phyloP scores from a whole-genome alignment of 2,797 vertebrate genomes.

The Microctenopoma steveboyesi region DNA sequence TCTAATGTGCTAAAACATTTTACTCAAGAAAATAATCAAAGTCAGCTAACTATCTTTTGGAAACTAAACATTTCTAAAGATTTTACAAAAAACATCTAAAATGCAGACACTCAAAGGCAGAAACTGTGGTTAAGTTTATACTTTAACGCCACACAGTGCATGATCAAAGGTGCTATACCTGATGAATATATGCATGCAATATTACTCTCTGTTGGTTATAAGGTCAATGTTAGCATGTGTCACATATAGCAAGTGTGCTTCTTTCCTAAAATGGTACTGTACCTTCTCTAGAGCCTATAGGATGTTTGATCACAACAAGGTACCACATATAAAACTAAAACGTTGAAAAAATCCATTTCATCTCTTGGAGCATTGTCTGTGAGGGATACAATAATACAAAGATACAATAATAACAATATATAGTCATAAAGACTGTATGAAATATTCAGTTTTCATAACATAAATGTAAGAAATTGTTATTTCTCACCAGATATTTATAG shows the following conservation, averaged over 20 bases:
- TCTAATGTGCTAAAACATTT: constrained; percentile 38
- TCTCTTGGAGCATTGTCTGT: background rate
- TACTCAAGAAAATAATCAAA: constrained; percentile 9
- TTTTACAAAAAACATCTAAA: background rate
- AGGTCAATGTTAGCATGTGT: background rate
- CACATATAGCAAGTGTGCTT: background rate
- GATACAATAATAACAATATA: background rate
- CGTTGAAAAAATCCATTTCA: background rate
- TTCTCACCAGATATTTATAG: constrained; percentile 9
- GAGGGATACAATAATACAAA: constrained; percentile 4
- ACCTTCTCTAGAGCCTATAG: background rate
- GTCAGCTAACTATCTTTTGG: background rate
- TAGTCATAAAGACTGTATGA: background rate
- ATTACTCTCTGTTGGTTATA: background rate
- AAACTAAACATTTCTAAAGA: background rate
- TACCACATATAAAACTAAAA: background rate
- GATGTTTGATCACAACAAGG: background rate
- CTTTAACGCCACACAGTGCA: constrained; percentile 25
- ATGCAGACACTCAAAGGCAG: background rate
- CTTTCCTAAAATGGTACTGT: background rate
- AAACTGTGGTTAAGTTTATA: constrained; percentile 14
- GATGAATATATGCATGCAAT: constrained; percentile 6
- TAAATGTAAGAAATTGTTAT: constrained; percentile 5
- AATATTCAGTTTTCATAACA: background rate
- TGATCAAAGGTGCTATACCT: constrained; percentile 14